A percentile compares a stretch with the other conserved stretches of the same genome.
These are phyloP conservation scores for Maniola jurtina DNA, from an alignment of 1,140 invertebrate genomes.

Conservation along the genomic window DNA sequence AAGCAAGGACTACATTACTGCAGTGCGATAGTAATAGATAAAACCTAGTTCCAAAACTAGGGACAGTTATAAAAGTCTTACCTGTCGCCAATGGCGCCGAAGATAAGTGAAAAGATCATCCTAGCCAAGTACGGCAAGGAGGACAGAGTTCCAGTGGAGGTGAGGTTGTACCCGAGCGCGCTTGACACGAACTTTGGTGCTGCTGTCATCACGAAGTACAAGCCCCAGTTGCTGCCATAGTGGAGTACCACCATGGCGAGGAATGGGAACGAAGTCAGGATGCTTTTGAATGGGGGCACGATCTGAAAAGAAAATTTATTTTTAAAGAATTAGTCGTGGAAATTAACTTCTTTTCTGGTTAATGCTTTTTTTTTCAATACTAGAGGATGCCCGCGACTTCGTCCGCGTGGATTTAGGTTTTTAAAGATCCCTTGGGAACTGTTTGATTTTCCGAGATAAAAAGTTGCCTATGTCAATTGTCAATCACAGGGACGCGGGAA, in stretches of 20 bases:
- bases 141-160: conserved; percentile 83
- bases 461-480: too few species aligned
- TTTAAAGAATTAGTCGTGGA: too few species aligned
- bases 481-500: too few species aligned
- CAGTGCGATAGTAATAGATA: too few species aligned
- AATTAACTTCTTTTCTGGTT: too few species aligned
- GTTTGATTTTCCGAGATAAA: too few species aligned
- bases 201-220: conserved; percentile 91
- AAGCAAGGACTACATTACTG: too few species aligned
- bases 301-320: conserved; percentile 66
- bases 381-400: too few species aligned
- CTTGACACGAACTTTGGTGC: conserved; percentile 92
- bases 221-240: conserved; percentile 87
- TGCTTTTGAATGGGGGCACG: conserved; percentile 79
- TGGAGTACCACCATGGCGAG: conserved; percentile 83
- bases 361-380: too few species aligned
- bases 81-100: conserved; percentile 84
- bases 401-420: too few species aligned
- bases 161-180: conserved; percentile 91
- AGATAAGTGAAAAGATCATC: conserved; percentile 82
- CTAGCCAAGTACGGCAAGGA: conserved; percentile 85
- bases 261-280: conserved; percentile 85
- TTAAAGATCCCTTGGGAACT: too few species aligned
- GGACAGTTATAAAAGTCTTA: conserved; percentile 17
- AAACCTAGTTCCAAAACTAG: neutral